Conservation (phyloP, 1,140 invertebrate species). For the Melanaphis sacchari region DNA sequence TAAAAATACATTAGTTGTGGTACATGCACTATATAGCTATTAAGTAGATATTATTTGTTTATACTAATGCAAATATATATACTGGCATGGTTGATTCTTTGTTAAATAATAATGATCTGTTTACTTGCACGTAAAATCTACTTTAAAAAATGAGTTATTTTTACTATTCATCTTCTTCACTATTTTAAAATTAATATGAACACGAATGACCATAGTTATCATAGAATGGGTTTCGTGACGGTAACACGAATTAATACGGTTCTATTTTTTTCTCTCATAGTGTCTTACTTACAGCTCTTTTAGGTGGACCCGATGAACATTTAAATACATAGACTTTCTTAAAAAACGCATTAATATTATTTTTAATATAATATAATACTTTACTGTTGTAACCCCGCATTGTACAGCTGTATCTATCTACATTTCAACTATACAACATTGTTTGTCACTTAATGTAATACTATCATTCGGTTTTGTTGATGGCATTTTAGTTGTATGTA, state of each 20-base stretch:
- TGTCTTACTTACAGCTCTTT: neutral
- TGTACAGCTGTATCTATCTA: neutral
- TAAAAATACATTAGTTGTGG: too few relatives aligned
- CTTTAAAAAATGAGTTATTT: neutral
- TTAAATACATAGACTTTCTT: neutral
- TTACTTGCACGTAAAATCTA: neutral
- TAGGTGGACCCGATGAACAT: neutral
- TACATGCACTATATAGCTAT: too few relatives aligned
- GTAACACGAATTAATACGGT: neutral
- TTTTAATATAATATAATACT: too few relatives aligned
- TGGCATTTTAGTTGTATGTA: neutral
- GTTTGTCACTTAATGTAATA: constrained; percentile 2
- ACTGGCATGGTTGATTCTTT: too few relatives aligned
- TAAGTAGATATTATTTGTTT: too few relatives aligned
- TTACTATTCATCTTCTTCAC: neutral
- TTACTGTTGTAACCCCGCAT: neutral
- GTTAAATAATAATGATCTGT: neutral
- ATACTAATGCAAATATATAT: too few relatives aligned
- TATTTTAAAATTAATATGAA: constrained; percentile 1
- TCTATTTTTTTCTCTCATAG: neutral
- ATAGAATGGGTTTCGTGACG: constrained; percentile 1
- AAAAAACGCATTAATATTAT: constrained; percentile 18
- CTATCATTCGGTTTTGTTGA: neutral
- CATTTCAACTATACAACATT: neutral
- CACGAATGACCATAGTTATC: neutral